Base-by-base conservation (phyloP, 2,888 invertebrate genomes). In the Trichopoda pennipes region DNA sequence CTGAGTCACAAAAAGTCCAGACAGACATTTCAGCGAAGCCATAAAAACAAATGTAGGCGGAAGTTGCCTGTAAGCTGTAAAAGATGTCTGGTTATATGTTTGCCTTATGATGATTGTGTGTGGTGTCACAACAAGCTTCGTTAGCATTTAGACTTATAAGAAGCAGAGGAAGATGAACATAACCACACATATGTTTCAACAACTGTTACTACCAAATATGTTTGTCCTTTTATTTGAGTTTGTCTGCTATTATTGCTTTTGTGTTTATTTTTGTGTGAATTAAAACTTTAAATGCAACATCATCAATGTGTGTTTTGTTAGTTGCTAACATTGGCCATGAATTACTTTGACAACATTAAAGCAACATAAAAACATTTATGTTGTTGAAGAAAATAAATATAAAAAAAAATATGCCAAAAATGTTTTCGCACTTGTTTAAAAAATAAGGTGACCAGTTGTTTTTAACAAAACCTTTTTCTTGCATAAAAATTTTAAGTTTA, bases 251-350 rank as follows among this genome's bases (percentile, higher is more conserved):
- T 77, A 44, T 55, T 77, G 63, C 49, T 49, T 56, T 47, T 53
- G 28, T 56, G 10, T 28, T 64, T 58, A 32, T 17, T 19, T 19
- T 23, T 80, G 38, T 72, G 32, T 73, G 42, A 28, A 28, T 53
- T 76, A 60, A 49, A 70, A 70, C 56, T 70, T 56, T 81, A 74
- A 81, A 69, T 81, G 81, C 81, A 78, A 81, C 78, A 81, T 81
- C 69, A 81, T 73, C 78, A 78, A 74, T 69, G 78, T 85, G 85
- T 85, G 84, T 84, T 85, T 74, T 77, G 74, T 82, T 72, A 63
- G 73, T 69, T 82, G 75, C 74, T 78, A 82, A 82, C 74, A 82
- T 82, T 82, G 82, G 82, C 82, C 78, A 82, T 82, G 82, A 82
- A 82, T 82, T 82, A 82, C 78, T 75, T 82, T 82, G 74, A 82